Evolutionary conservation across 2,797 vertebrate genomes (phyloP).

Genomic region (Apogon talboti): DNA sequence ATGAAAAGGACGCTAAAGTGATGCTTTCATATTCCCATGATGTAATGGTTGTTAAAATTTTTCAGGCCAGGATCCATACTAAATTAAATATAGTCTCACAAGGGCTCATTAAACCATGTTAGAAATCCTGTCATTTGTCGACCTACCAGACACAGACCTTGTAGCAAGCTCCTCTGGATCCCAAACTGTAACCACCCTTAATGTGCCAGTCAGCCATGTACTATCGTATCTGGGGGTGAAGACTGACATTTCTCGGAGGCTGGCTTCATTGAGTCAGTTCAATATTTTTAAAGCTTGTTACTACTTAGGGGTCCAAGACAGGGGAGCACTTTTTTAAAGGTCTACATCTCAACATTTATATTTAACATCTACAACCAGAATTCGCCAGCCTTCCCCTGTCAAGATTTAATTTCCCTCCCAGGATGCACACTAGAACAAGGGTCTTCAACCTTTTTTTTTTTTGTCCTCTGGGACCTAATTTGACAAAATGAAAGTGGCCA

Average conservation of each 20-base stretch:
- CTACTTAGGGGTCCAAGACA: conserved; percentile 4
- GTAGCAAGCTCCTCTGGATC: conserved; percentile 17
- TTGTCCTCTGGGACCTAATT: too few relatives aligned
- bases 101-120: conserved; percentile 38
- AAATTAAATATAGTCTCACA: conserved; percentile 46
- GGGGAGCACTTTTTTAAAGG: background rate
- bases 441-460: too few relatives aligned
- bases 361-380: conserved; percentile 2
- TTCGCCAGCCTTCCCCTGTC: background rate
- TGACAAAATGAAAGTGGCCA: too few relatives aligned
- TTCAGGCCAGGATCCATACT: conserved; percentile 19
- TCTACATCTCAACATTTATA: conserved; percentile 14
- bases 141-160: conserved; percentile 34
- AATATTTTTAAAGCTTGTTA: conserved; percentile 23
- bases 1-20: conserved; percentile 21
- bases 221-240: conserved; percentile 43
- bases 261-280: conserved; percentile 11
- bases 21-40: conserved; percentile 43
- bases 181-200: conserved; percentile 29
- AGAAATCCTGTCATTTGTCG: conserved; percentile 39
- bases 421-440: background rate
- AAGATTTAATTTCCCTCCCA: conserved; percentile 3
- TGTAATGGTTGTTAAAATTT: conserved; percentile 19
- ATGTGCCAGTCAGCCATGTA: conserved; percentile 46
- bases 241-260: conserved; percentile 58